Evolutionary conservation across 2,888 invertebrate species (phyloP).

Genomic region (Pammene aurita): DNA sequence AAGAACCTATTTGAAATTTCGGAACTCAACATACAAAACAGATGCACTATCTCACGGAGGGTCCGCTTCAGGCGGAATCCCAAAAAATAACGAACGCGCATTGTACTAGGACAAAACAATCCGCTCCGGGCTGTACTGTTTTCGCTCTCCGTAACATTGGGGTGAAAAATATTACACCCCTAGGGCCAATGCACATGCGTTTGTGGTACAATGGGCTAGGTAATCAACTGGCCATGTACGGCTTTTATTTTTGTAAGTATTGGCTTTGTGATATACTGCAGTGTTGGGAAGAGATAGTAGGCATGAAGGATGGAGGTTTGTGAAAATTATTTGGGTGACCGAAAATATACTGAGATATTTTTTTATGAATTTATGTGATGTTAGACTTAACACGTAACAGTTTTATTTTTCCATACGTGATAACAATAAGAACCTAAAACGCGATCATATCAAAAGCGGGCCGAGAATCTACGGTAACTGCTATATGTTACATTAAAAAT

Average conservation of each 20-base stretch:
- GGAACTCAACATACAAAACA: constrained; percentile 12
- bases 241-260: constrained; percentile 25
- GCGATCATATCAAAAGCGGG: too few relatives aligned
- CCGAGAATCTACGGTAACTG: too few relatives aligned
- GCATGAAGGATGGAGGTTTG: background rate
- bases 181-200: constrained; percentile 63
- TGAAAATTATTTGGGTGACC: background rate
- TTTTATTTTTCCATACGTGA: too few relatives aligned
- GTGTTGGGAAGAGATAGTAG: background rate
- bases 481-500: too few relatives aligned
- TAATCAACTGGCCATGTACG: constrained; percentile 26
- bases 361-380: too few relatives aligned
- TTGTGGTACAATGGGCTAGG: constrained; percentile 29
- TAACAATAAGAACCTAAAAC: too few relatives aligned
- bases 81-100: constrained; percentile 55
- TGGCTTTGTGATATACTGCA: constrained; percentile 14
- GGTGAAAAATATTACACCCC: constrained; percentile 83
- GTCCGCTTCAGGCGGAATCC: constrained; percentile 24
- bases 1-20: background rate
- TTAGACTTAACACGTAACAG: too few relatives aligned
- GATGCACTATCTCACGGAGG: constrained; percentile 25
- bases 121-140: constrained; percentile 35
- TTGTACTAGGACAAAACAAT: constrained; percentile 47
- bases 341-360: too few relatives aligned
- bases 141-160: constrained; percentile 54